Evolutionary conservation across 2,797 vertebrate genomes (phyloP).

Genomic region (Hybognathus amarus): DNA sequence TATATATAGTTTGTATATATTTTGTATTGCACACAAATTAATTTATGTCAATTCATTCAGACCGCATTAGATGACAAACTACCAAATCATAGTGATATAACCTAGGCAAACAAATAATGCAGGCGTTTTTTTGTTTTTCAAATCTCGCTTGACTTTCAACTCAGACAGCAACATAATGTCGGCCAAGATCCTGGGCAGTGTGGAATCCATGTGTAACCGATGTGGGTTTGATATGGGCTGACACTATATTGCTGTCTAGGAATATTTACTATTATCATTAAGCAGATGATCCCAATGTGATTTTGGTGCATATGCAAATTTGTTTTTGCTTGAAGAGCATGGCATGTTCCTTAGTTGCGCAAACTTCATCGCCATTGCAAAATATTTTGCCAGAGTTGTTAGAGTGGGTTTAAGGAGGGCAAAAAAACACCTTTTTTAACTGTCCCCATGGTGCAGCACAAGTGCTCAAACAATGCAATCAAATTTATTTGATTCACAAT

Average conservation of each 20-base stretch:
- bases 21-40: neutral
- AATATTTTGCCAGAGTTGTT: neutral
- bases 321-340: neutral
- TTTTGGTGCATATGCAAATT: neutral
- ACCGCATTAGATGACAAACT: neutral
- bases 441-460: neutral
- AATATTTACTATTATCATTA: neutral
- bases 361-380: neutral
- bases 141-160: neutral
- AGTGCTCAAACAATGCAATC: no score
- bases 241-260: no score
- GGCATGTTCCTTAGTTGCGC: neutral
- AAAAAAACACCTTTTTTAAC: neutral
- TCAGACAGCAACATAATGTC: no score
- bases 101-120: neutral
- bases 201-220: no score
- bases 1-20: neutral
- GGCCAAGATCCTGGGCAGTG: no score
- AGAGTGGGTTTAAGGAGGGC: neutral
- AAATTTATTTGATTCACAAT: neutral
- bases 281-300: neutral
- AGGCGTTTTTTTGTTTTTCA: neutral
- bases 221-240: no score
- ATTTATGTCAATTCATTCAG: neutral
- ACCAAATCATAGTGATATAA: neutral